These are phyloP conservation scores for Drosophila merina DNA, from an alignment of 2,888 invertebrate species.

Conservation along the genomic window DNA sequence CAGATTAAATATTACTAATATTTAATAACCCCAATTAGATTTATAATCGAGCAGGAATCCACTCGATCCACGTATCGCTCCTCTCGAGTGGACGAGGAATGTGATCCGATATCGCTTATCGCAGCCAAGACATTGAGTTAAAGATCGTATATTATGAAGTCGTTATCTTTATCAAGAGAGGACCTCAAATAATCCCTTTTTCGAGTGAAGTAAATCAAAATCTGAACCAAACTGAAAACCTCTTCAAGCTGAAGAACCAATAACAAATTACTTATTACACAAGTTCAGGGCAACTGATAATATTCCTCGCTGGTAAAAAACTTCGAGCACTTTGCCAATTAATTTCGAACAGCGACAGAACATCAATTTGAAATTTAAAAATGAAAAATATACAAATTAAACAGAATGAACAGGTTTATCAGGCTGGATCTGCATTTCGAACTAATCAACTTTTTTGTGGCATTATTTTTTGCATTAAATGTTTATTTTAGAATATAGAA, in stretches of 20 bases:
- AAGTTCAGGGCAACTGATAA: constrained; percentile 14
- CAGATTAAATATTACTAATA: background rate
- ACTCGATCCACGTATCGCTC: constrained; percentile 8
- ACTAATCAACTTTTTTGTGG: background rate
- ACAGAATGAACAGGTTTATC: constrained; percentile 21
- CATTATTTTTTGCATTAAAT: constrained; percentile 4
- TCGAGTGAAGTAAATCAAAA: background rate
- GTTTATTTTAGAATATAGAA: background rate
- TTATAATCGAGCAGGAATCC: background rate
- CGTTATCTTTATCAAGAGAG: constrained; percentile 8
- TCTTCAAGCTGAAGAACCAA: background rate
- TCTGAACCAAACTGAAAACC: background rate
- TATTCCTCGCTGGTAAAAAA: background rate
- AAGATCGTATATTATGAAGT: constrained; percentile 24
- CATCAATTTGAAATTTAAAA: background rate
- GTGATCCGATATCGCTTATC: constrained; percentile 16
- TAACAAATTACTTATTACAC: background rate
- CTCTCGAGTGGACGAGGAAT: constrained; percentile 2
- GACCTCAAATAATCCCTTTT: background rate
- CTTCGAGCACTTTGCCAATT: constrained; percentile 5
- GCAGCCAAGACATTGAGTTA: constrained; percentile 20
- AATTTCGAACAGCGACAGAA: background rate
- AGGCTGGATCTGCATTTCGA: background rate
- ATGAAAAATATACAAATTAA: background rate
- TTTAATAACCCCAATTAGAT: background rate